Evolutionary conservation across 2,113 vertebrate genomes (phyloP).

Genomic region (Monarcha castaneiventris): DNA sequence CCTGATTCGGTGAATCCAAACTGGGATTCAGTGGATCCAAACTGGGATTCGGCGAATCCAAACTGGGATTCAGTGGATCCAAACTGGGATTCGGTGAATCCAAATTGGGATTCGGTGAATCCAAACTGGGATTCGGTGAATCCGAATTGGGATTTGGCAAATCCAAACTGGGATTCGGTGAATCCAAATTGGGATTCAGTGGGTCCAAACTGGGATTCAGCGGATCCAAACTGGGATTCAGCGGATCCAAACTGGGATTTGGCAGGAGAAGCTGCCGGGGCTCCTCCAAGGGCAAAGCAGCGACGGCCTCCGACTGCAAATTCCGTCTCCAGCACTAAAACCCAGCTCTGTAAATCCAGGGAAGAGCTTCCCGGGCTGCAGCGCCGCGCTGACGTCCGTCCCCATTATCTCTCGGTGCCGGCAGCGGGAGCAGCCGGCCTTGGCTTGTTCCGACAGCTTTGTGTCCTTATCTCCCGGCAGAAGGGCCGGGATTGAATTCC

Average conservation of each 20-base stretch:
- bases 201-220: not conserved
- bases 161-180: not conserved
- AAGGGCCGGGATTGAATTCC: not conserved
- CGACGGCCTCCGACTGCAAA: too few relatives aligned
- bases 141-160: not conserved
- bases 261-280: not conserved
- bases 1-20: not conserved
- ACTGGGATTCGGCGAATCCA: not conserved
- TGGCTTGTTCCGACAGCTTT: not conserved
- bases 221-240: not conserved
- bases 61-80: not conserved
- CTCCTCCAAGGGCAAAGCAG: not conserved
- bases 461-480: conserved; percentile 12
- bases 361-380: not conserved
- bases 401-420: not conserved
- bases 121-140: not conserved
- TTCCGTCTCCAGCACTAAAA: not conserved
- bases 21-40: fast-evolving
- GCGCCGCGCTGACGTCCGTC: not conserved
- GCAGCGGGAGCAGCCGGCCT: not conserved
- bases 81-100: fast-evolving
- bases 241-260: not conserved
- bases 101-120: fast-evolving
- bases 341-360: not conserved
- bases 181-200: not conserved